A percentile compares a stretch with the other conserved stretches of the same genome.
Evolutionary conservation across 2,797 vertebrate species (phyloP).

Genomic region (Hozukius guyotensis): DNA sequence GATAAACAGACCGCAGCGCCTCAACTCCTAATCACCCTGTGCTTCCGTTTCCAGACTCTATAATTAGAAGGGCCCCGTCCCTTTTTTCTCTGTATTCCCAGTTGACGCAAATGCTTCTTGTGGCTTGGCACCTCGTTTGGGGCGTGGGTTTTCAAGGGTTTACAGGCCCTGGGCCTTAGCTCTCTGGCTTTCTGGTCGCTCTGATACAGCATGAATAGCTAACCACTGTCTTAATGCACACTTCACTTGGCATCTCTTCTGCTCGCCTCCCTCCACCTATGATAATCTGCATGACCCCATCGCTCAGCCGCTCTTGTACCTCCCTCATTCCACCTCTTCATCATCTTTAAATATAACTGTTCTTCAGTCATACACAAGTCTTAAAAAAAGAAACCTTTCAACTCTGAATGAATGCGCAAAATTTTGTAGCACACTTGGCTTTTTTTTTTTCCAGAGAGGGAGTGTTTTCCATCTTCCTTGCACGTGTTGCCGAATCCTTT

Average conservation of each 20-base stretch:
- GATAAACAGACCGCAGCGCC: slow-evolving; percentile 99
- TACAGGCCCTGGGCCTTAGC: slow-evolving; percentile 89
- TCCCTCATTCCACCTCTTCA: slow-evolving; percentile 30
- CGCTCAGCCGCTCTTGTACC: slow-evolving; percentile 14
- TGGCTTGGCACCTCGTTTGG: slow-evolving; percentile 99
- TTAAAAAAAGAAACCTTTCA: slow-evolving; percentile 27
- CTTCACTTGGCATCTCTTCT: slow-evolving; percentile 84
- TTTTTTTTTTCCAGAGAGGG: slow-evolving; percentile 20
- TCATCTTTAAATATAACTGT: slow-evolving; percentile 29
- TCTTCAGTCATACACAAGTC: slow-evolving; percentile 7
- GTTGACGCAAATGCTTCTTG: slow-evolving; percentile 99
- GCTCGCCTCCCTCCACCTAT: slow-evolving; percentile 63
- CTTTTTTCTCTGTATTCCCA: slow-evolving; percentile 95
- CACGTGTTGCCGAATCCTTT: slow-evolving; percentile 72
- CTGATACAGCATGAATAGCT: slow-evolving; percentile 97
- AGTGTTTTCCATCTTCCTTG: slow-evolving; percentile 60
- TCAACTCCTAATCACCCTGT: slow-evolving; percentile 94
- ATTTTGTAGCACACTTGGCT: slow-evolving; percentile 64
- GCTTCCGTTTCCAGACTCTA: slow-evolving; percentile 99
- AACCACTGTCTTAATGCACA: slow-evolving; percentile 89
- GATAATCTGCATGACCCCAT: slow-evolving; percentile 49
- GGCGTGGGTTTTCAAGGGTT: slow-evolving; percentile 92
- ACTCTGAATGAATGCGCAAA: slow-evolving; percentile 61
- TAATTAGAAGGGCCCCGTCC: slow-evolving; percentile 97
- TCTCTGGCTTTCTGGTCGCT: slow-evolving; percentile 90